phyloP scores from a whole-genome alignment of 1,140 invertebrate species.

The Araneus ventricosus region DNA sequence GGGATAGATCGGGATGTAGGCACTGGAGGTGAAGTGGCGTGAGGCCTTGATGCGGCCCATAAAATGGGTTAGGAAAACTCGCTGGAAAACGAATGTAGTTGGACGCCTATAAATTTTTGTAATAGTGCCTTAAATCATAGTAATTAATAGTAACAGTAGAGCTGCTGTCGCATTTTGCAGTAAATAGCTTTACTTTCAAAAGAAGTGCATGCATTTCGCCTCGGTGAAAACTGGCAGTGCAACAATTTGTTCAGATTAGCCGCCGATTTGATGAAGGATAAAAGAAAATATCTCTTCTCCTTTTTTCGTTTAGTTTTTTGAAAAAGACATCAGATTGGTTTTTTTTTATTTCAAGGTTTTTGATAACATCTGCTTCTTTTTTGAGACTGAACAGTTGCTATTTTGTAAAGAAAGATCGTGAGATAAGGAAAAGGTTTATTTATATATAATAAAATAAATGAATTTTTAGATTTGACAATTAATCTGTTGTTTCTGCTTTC shows the following conservation, averaged over 20 bases:
- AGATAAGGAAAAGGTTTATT: too few relatives aligned
- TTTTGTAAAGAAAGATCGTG: too few relatives aligned
- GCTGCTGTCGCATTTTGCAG: constrained; percentile 40
- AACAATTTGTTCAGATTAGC: neutral
- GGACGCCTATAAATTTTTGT: constrained; percentile 50
- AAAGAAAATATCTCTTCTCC: too few relatives aligned
- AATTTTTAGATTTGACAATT: too few relatives aligned
- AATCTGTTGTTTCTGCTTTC: too few relatives aligned
- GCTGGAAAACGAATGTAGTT: constrained; percentile 10
- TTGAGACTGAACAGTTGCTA: too few relatives aligned
- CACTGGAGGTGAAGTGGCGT: constrained; percentile 25
- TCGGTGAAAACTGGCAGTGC: neutral
- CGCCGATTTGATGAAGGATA: neutral
- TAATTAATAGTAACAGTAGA: constrained; percentile 59
- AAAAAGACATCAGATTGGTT: neutral
- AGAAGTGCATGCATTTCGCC: neutral
- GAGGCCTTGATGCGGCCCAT: neutral
- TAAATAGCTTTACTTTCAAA: constrained; percentile 45
- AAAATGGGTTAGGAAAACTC: constrained; percentile 36
- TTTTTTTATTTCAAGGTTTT: neutral
- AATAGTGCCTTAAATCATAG: constrained; percentile 56
- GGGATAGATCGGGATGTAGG: constrained; percentile 25
- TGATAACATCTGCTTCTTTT: too few relatives aligned
- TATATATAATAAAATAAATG: too few relatives aligned
- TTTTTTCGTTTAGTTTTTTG: neutral